These are phyloP conservation scores for Aphelenchoides besseyi DNA, from an alignment of 1,140 invertebrate species.

Conservation along the genomic window DNA sequence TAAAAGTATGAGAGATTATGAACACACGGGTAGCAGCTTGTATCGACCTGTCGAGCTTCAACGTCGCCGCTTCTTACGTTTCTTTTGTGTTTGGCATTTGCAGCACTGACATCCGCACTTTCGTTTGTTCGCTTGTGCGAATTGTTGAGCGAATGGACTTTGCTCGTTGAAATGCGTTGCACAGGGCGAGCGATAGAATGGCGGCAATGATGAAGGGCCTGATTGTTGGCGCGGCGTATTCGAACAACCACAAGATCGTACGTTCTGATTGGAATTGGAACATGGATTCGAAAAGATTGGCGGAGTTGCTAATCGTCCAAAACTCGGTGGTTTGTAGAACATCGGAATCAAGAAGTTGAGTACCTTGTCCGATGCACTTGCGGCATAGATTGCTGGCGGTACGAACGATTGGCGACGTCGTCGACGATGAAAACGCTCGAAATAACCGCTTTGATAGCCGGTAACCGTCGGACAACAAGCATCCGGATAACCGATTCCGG, in stretches of 20 bases:
- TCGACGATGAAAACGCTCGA: not conserved
- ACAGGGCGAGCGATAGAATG: not conserved
- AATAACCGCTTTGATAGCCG: not conserved
- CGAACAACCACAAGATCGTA: not conserved
- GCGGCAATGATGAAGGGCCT: not conserved
- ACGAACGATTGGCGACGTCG: not conserved
- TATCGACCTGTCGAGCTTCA: no score
- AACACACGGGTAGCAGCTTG: no score
- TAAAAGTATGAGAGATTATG: no score
- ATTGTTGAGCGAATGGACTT: not conserved
- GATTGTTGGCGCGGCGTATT: not conserved
- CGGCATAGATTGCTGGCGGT: not conserved
- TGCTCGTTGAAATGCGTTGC: not conserved
- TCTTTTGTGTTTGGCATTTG: not conserved
- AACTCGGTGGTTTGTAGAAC: not conserved
- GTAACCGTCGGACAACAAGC: not conserved
- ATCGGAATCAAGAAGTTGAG: conserved; percentile 1
- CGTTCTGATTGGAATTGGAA: not conserved
- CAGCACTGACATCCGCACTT: not conserved
- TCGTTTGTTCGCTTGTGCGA: not conserved
- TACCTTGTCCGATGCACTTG: not conserved
- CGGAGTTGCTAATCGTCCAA: not conserved
- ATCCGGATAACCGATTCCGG: not conserved
- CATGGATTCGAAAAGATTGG: not conserved
- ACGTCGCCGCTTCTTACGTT: not conserved